Evolutionary conservation across 2,888 invertebrate genomes (phyloP).

Genomic region (Alloplasta piceator): DNA sequence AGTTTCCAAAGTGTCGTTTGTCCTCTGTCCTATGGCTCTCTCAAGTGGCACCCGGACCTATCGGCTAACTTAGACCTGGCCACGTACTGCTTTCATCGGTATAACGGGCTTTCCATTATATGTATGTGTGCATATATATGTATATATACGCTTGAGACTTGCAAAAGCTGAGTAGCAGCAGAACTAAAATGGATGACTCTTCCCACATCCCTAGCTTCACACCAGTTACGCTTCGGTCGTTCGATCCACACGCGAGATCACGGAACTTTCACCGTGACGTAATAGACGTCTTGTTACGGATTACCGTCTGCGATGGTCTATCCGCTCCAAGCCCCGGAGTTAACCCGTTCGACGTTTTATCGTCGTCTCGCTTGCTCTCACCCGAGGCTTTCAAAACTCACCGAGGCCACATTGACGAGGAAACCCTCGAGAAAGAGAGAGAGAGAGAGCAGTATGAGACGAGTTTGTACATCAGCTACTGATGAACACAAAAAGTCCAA

Average conservation of each 20-base stretch:
- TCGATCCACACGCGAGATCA: conserved; percentile 24
- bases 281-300: conserved; percentile 61
- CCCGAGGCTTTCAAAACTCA: background rate
- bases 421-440: conserved; percentile 26
- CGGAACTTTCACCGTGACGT: conserved; percentile 49
- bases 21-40: conserved; percentile 11
- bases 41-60: conserved; percentile 22
- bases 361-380: conserved; percentile 18
- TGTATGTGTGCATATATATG: background rate
- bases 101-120: conserved; percentile 31
- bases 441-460: background rate
- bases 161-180: conserved; percentile 15
- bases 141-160: conserved; percentile 17
- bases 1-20: conserved; percentile 53
- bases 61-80: conserved; percentile 25
- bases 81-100: conserved; percentile 33
- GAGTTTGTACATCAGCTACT: too few species aligned
- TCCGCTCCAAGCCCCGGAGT: conserved; percentile 52
- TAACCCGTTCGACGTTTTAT: conserved; percentile 51
- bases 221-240: conserved; percentile 25
- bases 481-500: too few species aligned
- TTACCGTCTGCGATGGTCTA: conserved; percentile 56
- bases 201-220: conserved; percentile 4
- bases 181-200: conserved; percentile 36
- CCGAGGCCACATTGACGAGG: conserved; percentile 6